Percentiles rank a stretch among this genome's conserved stretches.
phyloP scores from a whole-genome alignment of 2,797 vertebrate species.

The Thamnophis elegans region DNA sequence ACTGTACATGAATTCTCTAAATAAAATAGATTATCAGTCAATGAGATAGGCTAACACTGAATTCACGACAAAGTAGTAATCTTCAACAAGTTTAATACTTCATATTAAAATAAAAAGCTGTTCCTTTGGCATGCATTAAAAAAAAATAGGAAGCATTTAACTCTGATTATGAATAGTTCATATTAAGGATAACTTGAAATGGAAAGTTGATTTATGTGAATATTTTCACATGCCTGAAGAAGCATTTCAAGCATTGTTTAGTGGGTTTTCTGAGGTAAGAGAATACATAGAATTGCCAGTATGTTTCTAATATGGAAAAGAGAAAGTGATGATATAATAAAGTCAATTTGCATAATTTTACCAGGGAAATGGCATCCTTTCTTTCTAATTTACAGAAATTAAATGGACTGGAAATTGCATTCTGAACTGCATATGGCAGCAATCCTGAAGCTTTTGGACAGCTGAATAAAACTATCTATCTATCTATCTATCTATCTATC shows the following conservation, averaged over 20 bases:
- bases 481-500: too few species aligned
- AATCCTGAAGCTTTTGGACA: too few species aligned
- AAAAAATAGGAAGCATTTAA: conserved; percentile 51
- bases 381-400: neutral
- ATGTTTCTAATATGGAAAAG: neutral
- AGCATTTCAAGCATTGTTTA: neutral
- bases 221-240: neutral
- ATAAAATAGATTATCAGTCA: conserved; percentile 63
- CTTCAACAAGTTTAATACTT: conserved; percentile 58
- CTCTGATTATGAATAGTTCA: conserved; percentile 23
- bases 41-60: conserved; percentile 49
- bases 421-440: too few species aligned
- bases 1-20: conserved; percentile 59
- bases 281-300: neutral
- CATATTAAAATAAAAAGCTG: conserved; percentile 49
- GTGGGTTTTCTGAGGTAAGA: neutral
- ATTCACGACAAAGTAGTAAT: conserved; percentile 57
- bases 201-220: neutral
- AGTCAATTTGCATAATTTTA: neutral
- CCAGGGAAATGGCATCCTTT: neutral
- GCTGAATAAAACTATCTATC: too few species aligned
- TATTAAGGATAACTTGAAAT: conserved; percentile 8
- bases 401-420: too few species aligned
- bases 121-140: conserved; percentile 47
- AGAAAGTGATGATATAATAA: neutral